phyloP scores from a whole-genome alignment of 2,113 vertebrate species.

The Progne subis region DNA sequence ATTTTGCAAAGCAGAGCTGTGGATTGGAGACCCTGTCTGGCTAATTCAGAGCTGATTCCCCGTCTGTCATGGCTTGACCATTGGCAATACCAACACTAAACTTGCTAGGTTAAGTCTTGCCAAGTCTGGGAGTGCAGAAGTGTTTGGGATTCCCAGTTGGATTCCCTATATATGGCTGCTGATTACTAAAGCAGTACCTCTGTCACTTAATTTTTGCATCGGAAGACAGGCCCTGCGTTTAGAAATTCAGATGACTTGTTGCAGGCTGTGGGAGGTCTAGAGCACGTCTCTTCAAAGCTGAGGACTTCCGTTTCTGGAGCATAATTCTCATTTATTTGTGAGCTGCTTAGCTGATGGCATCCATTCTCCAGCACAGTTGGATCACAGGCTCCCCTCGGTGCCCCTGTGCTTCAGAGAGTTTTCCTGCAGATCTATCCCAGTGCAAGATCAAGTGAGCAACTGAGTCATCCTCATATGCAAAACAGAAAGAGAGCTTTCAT shows the following conservation, averaged over 20 bases:
- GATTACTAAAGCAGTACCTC: not conserved
- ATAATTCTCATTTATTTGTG: not conserved
- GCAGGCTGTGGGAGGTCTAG: not conserved
- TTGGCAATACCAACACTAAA: rapidly evolving
- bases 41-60: not conserved
- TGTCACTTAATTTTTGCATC: not conserved
- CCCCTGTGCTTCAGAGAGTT: not conserved
- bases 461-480: not conserved
- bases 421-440: not conserved
- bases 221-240: not conserved
- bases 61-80: rapidly evolving
- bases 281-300: not conserved
- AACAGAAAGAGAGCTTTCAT: not conserved
- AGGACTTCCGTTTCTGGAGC: not conserved
- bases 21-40: not conserved
- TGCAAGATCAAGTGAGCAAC: not conserved
- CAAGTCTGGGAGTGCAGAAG: not conserved
- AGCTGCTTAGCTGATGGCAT: not conserved
- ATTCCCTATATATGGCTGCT: not conserved
- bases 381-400: rapidly evolving
- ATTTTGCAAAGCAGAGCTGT: not conserved
- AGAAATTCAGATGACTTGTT: not conserved
- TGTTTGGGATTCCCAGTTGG: rapidly evolving
- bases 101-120: not conserved
- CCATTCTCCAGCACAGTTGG: not conserved